Evolutionary conservation across 2,888 invertebrate species (phyloP).

Genomic region (Tethea ocularis): DNA sequence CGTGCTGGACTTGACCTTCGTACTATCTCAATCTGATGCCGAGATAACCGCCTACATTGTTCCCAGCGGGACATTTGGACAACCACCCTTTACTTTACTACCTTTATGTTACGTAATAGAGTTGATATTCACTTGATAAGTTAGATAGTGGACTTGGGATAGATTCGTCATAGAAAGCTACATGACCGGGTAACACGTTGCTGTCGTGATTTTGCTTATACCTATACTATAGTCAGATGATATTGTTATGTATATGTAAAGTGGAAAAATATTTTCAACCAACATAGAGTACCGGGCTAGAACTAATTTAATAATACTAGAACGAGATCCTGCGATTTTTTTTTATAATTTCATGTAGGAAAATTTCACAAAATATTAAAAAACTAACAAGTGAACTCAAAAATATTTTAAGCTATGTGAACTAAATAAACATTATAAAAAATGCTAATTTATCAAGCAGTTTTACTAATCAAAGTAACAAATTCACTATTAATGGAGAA

Average conservation of each 20-base stretch:
- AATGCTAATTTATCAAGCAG: too few relatives aligned
- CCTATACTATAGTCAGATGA: constrained; percentile 41
- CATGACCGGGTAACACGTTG: constrained; percentile 69
- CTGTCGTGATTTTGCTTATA: constrained; percentile 66
- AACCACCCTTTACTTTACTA: constrained; percentile 37
- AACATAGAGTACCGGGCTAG: background rate
- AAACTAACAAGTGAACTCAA: too few relatives aligned
- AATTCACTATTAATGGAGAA: too few relatives aligned
- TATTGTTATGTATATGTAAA: constrained; percentile 29
- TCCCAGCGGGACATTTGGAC: constrained; percentile 66
- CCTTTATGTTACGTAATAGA: constrained; percentile 40
- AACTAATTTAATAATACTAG: too few relatives aligned
- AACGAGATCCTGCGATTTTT: background rate
- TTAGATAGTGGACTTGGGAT: constrained; percentile 43
- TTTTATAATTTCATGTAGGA: too few relatives aligned
- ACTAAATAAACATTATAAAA: too few relatives aligned
- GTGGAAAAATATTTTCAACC: constrained; percentile 13
- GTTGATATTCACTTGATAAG: constrained; percentile 34
- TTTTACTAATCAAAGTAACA: too few relatives aligned
- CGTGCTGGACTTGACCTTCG: constrained; percentile 75
- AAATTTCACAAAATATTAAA: too few relatives aligned
- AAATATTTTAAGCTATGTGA: too few relatives aligned
- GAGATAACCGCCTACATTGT: constrained; percentile 76
- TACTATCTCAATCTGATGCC: constrained; percentile 74
- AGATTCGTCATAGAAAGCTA: constrained; percentile 69